Conservation (phyloP, 2,797 vertebrate species). For the Falco rusticolus region DNA sequence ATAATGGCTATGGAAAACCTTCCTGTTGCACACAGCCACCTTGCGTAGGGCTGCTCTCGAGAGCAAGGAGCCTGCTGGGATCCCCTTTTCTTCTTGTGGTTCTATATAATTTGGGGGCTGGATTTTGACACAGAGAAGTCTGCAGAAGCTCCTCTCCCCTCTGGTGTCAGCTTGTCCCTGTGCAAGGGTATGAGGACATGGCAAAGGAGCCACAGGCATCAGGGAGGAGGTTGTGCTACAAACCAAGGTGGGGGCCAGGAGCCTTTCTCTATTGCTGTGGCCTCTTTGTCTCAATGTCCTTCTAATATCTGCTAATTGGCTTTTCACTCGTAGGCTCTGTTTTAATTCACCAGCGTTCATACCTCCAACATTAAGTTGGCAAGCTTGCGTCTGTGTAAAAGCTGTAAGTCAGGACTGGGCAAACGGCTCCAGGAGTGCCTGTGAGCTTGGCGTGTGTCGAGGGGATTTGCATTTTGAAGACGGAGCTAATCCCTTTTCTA, state of each 20-base stretch:
- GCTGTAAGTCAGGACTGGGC: slow-evolving; percentile 11
- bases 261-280: background rate
- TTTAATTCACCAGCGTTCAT: background rate
- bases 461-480: slow-evolving; percentile 65
- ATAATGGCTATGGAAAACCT: background rate
- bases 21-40: background rate
- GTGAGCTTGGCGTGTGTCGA: slow-evolving; percentile 21
- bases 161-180: background rate
- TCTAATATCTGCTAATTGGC: slow-evolving; percentile 42
- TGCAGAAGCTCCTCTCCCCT: background rate
- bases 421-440: background rate
- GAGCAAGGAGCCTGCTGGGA: background rate
- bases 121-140: background rate
- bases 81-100: background rate
- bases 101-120: background rate
- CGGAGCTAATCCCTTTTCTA: slow-evolving; percentile 52
- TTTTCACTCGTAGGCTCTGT: background rate
- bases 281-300: slow-evolving; percentile 15
- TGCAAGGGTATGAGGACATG: background rate
- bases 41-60: background rate
- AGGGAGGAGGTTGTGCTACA: background rate
- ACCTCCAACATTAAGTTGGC: slow-evolving; percentile 19
- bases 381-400: background rate
- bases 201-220: background rate
- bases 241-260: background rate